Evolutionary conservation across 1,140 invertebrate species (phyloP).

Genomic region (Atopsyche davidsoni): DNA sequence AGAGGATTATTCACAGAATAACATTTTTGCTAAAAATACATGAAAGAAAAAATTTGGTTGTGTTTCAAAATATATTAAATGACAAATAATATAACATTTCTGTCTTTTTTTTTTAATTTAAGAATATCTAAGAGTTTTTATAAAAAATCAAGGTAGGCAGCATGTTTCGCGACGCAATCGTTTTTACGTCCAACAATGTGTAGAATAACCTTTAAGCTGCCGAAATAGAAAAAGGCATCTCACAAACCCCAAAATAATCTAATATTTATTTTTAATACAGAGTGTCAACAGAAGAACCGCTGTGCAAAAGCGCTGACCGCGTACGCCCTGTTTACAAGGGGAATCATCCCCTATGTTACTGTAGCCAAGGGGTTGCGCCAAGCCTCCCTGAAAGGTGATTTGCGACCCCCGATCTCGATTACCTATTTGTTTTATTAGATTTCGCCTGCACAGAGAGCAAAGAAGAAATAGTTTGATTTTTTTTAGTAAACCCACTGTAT

Average conservation of each 20-base stretch:
- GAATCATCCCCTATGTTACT: neutral
- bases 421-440: conserved; percentile 29
- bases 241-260: conserved; percentile 14
- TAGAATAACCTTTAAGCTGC: too few relatives aligned
- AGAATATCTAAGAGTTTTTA: too few relatives aligned
- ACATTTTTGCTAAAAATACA: too few relatives aligned
- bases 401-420: conserved; percentile 18
- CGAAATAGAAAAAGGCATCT: too few relatives aligned
- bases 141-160: too few relatives aligned
- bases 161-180: too few relatives aligned
- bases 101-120: too few relatives aligned
- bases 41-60: too few relatives aligned
- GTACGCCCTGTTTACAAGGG: conserved; percentile 21
- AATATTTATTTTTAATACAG: conserved; percentile 31
- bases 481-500: conserved; percentile 25
- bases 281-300: conserved; percentile 25
- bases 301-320: conserved; percentile 24
- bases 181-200: too few relatives aligned
- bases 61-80: too few relatives aligned
- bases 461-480: conserved; percentile 8
- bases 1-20: too few relatives aligned
- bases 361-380: neutral
- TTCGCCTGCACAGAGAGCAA: conserved; percentile 13
- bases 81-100: too few relatives aligned
- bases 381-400: conserved; percentile 8